A percentile compares a stretch with the other conserved stretches of the same genome.
These are phyloP conservation scores for Conus canariensis DNA, from an alignment of 2,888 invertebrate species.

Conservation along the genomic window DNA sequence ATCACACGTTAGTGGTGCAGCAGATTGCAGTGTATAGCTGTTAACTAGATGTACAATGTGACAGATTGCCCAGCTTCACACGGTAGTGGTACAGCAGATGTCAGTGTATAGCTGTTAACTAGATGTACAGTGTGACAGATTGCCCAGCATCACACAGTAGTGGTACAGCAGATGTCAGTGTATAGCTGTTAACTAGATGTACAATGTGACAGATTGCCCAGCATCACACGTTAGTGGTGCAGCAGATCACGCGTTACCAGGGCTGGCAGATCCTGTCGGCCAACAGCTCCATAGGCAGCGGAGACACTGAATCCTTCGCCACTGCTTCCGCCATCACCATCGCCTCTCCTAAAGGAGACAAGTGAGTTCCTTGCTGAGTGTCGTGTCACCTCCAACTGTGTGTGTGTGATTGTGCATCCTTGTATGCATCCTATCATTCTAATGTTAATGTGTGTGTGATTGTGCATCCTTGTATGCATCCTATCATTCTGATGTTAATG, in stretches of 20 bases:
- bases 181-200: not conserved
- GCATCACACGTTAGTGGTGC: slow-evolving; percentile 95
- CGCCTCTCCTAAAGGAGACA: slow-evolving; percentile 91
- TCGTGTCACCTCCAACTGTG: not conserved
- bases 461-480: not conserved
- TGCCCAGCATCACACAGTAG: slow-evolving; percentile 41
- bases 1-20: slow-evolving; percentile 85
- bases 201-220: slow-evolving; percentile 87
- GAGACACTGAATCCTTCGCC: slow-evolving; percentile 93
- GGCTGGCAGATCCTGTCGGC: slow-evolving; percentile 96
- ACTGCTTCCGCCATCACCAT: slow-evolving; percentile 95
- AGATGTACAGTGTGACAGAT: slow-evolving; percentile 78
- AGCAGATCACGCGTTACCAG: slow-evolving; percentile 94
- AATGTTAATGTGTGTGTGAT: not conserved
- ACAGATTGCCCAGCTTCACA: slow-evolving; percentile 81
- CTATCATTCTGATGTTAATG: too few relatives aligned
- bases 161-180: not conserved
- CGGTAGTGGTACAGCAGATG: slow-evolving; percentile 92
- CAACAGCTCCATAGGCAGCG: slow-evolving; percentile 89
- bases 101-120: not conserved
- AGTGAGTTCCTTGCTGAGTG: slow-evolving; percentile 76
- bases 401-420: not conserved
- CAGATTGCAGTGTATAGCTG: slow-evolving; percentile 77
- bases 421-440: not conserved
- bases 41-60: not conserved